Conservation (phyloP, 2,888 invertebrate genomes). For the Ctena decussata region DNA sequence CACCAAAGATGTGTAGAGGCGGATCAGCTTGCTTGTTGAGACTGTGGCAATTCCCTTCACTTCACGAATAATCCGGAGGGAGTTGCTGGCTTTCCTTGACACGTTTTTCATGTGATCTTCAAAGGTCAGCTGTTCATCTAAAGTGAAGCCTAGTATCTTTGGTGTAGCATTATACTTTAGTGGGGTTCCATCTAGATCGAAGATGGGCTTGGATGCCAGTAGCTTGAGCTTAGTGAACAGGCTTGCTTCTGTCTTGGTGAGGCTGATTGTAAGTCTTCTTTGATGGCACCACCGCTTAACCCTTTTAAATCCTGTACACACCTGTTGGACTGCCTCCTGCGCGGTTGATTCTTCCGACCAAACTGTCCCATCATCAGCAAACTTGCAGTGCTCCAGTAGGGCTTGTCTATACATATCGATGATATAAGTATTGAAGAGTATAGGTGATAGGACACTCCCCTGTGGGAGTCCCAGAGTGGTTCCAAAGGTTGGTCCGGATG, state of each 20-base stretch:
- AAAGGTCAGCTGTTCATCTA: no score
- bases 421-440: conserved; percentile 16
- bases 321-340: background rate
- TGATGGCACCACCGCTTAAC: background rate
- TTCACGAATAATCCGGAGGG: background rate
- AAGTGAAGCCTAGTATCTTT: background rate
- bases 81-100: background rate
- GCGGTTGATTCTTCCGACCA: background rate
- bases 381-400: background rate
- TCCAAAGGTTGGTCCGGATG: background rate
- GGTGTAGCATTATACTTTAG: background rate
- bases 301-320: background rate
- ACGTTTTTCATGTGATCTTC: background rate
- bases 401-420: background rate
- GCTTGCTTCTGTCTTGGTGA: background rate
- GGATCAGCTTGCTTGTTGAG: background rate
- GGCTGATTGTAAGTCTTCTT: background rate
- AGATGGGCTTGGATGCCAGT: background rate
- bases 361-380: conserved; percentile 24
- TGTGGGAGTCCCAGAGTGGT: conserved; percentile 20
- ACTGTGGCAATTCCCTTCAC: conserved; percentile 10
- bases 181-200: background rate
- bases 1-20: background rate
- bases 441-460: conserved; percentile 14
- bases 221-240: background rate